Evolutionary conservation across 2,797 vertebrate genomes (phyloP).

Genomic region (Phataginus tetradactyla): DNA sequence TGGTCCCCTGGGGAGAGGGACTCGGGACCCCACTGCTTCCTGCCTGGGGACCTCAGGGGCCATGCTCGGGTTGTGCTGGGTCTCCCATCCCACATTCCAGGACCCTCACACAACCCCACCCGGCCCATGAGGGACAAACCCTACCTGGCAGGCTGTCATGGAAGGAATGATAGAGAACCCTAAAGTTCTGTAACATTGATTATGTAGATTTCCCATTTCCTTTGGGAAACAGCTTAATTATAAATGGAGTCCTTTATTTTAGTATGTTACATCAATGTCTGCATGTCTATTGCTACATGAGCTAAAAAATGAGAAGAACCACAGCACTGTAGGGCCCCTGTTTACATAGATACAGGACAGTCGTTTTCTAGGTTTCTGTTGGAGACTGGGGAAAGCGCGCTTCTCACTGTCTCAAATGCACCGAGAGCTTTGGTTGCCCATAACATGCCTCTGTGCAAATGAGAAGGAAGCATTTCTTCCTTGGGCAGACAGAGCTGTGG

Average conservation of each 20-base stretch:
- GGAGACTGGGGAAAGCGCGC: too few relatives aligned
- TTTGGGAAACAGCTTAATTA: not conserved
- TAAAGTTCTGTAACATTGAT: fast-evolving
- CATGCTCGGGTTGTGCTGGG: fast-evolving
- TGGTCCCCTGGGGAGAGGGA: not conserved
- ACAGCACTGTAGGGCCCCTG: not conserved
- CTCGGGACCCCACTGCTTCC: fast-evolving
- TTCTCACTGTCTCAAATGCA: not conserved
- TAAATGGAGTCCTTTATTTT: not conserved
- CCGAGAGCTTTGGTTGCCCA: fast-evolving
- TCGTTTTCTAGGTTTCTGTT: not conserved
- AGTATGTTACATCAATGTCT: too few relatives aligned
- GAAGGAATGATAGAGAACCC: not conserved
- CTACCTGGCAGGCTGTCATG: not conserved
- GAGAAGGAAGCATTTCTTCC: fast-evolving
- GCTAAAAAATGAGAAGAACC: not conserved
- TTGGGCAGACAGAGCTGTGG: fast-evolving
- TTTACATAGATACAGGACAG: too few relatives aligned
- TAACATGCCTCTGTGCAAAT: not conserved
- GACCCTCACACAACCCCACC: not conserved
- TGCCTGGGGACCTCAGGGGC: too few relatives aligned
- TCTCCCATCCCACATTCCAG: not conserved
- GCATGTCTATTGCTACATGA: not conserved
- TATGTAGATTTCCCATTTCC: too few relatives aligned
- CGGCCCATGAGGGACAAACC: not conserved